Percentiles rank a stretch among this genome's conserved stretches.
Evolutionary conservation across 1,140 invertebrate genomes (phyloP).

Genomic region (Caerostris darwini): DNA sequence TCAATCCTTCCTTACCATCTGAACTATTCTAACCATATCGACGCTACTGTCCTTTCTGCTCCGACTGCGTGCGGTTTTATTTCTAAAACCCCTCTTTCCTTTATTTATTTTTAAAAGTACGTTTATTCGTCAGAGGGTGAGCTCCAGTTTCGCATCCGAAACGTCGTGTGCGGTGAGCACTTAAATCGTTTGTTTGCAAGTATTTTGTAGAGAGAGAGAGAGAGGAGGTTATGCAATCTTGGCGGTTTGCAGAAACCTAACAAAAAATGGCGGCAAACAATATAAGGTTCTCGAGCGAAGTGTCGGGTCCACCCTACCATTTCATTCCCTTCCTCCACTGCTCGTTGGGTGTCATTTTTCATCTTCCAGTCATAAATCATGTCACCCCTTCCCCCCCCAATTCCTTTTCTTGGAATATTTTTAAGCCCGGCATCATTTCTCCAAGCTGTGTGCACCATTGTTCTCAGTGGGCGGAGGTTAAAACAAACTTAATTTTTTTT

Average conservation of each 20-base stretch:
- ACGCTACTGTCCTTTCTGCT: too few species aligned
- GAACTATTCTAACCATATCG: too few species aligned
- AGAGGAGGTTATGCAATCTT: background rate
- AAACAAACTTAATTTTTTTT: background rate
- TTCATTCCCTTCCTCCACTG: constrained; percentile 38
- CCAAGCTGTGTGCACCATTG: background rate
- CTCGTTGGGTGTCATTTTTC: constrained; percentile 64
- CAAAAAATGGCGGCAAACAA: constrained; percentile 27
- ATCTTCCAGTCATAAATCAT: constrained; percentile 66
- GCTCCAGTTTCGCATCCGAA: too few species aligned
- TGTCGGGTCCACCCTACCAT: constrained; percentile 67
- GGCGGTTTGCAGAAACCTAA: background rate
- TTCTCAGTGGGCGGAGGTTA: background rate
- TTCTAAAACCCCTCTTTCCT: too few species aligned
- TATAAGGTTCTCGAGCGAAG: constrained; percentile 65
- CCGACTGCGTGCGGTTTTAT: too few species aligned
- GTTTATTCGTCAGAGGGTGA: too few species aligned
- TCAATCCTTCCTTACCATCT: too few species aligned
- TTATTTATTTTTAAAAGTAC: too few species aligned
- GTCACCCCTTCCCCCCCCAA: background rate
- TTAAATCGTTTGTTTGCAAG: constrained; percentile 44
- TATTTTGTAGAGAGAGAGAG: constrained; percentile 16
- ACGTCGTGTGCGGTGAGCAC: constrained; percentile 26
- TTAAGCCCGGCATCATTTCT: constrained; percentile 9
- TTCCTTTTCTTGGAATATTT: constrained; percentile 43